Evolutionary conservation across 2,113 vertebrate genomes (phyloP).

Genomic region (Cynocephalus volans): DNA sequence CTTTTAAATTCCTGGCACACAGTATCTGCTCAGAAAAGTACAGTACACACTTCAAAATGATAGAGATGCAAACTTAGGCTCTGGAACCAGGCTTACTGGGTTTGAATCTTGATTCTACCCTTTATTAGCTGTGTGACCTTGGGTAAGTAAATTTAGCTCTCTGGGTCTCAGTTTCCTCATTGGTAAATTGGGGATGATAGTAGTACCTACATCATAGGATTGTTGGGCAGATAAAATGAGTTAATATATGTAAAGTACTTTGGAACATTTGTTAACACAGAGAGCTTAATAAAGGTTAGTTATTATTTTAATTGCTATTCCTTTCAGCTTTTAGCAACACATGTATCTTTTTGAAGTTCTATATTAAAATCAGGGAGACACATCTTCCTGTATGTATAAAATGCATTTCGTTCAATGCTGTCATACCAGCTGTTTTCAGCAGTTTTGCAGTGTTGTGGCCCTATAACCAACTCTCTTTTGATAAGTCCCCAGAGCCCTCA

Average conservation of each 20-base stretch:
- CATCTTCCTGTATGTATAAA: background rate
- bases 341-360: slow-evolving; percentile 35
- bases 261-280: background rate
- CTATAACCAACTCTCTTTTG: background rate
- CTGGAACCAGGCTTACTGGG: background rate
- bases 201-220: background rate
- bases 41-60: background rate
- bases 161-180: background rate
- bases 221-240: background rate
- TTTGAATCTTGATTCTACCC: background rate
- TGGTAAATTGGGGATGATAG: background rate
- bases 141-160: background rate
- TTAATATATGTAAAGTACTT: background rate
- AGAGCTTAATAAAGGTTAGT: background rate
- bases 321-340: slow-evolving; percentile 15
- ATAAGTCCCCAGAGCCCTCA: background rate
- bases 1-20: background rate
- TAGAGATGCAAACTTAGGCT: background rate
- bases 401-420: background rate
- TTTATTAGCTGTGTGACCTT: background rate
- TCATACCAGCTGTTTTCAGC: background rate
- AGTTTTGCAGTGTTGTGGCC: background rate
- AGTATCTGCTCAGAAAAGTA: background rate
- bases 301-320: slow-evolving; percentile 47
- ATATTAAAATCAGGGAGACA: background rate